Conservation (phyloP, 1,140 invertebrate species). For the Drosophila nannoptera region DNA sequence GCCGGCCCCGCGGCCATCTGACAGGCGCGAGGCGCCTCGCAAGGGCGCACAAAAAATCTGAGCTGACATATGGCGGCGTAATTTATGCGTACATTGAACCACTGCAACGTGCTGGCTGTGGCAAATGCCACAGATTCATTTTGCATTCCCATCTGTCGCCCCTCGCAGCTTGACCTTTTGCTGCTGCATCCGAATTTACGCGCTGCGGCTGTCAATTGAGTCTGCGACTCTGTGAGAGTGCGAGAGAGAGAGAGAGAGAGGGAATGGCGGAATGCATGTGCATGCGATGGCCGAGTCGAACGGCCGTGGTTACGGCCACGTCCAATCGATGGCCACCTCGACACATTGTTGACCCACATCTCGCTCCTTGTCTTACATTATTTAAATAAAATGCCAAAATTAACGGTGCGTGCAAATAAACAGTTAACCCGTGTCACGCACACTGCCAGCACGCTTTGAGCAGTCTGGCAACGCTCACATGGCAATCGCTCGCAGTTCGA, state of each 20-base stretch:
- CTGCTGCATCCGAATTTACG: constrained; percentile 47
- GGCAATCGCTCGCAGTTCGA: no score
- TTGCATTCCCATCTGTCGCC: constrained; percentile 34
- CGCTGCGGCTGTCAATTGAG: constrained; percentile 36
- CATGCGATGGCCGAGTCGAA: constrained; percentile 19
- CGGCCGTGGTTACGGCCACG: constrained; percentile 37
- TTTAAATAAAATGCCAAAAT: constrained; percentile 48
- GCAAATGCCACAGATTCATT: constrained; percentile 45
- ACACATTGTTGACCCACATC: constrained; percentile 68
- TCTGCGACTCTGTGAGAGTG: constrained; percentile 2
- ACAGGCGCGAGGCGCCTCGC: constrained; percentile 28
- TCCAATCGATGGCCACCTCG: constrained; percentile 41
- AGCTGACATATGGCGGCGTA: constrained; percentile 67
- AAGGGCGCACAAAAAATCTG: constrained; percentile 14
- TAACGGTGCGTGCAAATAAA: constrained; percentile 6
- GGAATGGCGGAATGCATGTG: constrained; percentile 8
- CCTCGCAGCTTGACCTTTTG: constrained; percentile 33
- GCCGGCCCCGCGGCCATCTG: constrained; percentile 39
- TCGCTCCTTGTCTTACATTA: constrained; percentile 55
- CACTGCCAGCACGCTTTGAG: neutral
- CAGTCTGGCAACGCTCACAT: neutral
- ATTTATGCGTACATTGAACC: constrained; percentile 73
- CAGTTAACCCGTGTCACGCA: neutral
- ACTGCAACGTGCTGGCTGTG: constrained; percentile 33
- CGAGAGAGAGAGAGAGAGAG: constrained; percentile 2